Evolutionary conservation across 1,140 invertebrate species (phyloP).

Genomic region (Drosophila sturtevanti): DNA sequence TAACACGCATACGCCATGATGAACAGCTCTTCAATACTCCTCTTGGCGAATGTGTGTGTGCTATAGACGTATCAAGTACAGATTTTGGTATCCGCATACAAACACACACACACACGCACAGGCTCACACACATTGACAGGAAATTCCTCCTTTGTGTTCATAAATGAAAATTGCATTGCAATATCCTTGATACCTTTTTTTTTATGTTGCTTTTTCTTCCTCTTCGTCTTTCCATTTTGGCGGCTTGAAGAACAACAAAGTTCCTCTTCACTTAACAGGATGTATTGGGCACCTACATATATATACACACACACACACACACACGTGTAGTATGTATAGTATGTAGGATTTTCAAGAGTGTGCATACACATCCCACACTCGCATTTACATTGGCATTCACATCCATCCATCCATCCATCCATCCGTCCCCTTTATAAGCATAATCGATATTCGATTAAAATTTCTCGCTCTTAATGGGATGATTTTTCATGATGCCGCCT

Average conservation of each 20-base stretch:
- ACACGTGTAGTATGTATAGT: no score
- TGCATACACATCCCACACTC: background rate
- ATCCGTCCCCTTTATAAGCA: conserved; percentile 12
- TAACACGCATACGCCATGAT: conserved; percentile 69
- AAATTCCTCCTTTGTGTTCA: conserved; percentile 46
- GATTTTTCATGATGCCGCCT: conserved; percentile 1
- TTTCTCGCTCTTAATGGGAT: conserved; percentile 37
- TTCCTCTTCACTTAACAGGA: conserved; percentile 6
- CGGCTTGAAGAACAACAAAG: background rate
- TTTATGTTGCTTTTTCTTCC: conserved; percentile 24
- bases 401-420: no score
- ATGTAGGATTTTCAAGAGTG: conserved; percentile 37
- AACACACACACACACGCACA: background rate
- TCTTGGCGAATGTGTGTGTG: background rate
- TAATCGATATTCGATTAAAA: conserved; percentile 58
- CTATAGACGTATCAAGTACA: conserved; percentile 1
- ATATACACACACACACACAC: no score
- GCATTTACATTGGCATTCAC: no score
- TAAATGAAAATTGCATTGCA: conserved; percentile 69
- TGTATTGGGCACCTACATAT: no score
- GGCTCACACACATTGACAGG: conserved; percentile 7
- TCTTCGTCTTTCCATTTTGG: background rate
- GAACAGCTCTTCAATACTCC: conserved; percentile 25
- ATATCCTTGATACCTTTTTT: conserved; percentile 43
- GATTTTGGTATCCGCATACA: background rate